Conservation (phyloP, 2,888 invertebrate species). For the Noctua janthe region DNA sequence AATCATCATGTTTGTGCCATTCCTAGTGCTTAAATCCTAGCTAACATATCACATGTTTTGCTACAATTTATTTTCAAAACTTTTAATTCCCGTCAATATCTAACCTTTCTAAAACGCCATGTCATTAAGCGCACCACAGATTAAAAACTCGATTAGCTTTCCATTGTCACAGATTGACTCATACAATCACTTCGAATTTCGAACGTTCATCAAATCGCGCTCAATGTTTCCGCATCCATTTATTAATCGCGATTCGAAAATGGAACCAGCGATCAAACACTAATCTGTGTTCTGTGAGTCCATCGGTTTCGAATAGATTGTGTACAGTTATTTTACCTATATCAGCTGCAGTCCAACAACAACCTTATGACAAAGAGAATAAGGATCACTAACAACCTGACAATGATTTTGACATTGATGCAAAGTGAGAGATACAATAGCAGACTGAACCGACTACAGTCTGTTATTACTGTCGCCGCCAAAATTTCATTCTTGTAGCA, state of each 20-base stretch:
- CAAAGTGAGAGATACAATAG: too few relatives aligned
- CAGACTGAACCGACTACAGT: too few relatives aligned
- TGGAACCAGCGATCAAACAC: slow-evolving; percentile 39
- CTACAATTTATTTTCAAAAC: not conserved
- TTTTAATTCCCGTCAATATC: not conserved
- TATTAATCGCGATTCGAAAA: slow-evolving; percentile 38
- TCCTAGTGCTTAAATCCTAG: not conserved
- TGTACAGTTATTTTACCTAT: not conserved
- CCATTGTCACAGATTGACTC: slow-evolving; percentile 18
- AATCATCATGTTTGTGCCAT: not conserved
- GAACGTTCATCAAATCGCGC: slow-evolving; percentile 25
- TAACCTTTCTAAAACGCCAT: slow-evolving; percentile 26
- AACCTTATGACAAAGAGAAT: too few relatives aligned
- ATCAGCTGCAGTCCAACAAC: too few relatives aligned
- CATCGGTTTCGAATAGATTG: slow-evolving; percentile 40
- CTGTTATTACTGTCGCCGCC: too few relatives aligned
- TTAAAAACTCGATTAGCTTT: slow-evolving; percentile 23
- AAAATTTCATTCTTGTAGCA: too few relatives aligned
- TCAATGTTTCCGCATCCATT: slow-evolving; percentile 36
- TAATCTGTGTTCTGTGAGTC: slow-evolving; percentile 36
- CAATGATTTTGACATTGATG: too few relatives aligned
- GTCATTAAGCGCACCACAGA: slow-evolving; percentile 9
- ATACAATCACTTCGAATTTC: slow-evolving; percentile 26
- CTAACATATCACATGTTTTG: not conserved
- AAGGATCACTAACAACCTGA: too few relatives aligned